These are phyloP conservation scores for Phortica variegata DNA, from an alignment of 1,140 invertebrate species.

Conservation along the genomic window DNA sequence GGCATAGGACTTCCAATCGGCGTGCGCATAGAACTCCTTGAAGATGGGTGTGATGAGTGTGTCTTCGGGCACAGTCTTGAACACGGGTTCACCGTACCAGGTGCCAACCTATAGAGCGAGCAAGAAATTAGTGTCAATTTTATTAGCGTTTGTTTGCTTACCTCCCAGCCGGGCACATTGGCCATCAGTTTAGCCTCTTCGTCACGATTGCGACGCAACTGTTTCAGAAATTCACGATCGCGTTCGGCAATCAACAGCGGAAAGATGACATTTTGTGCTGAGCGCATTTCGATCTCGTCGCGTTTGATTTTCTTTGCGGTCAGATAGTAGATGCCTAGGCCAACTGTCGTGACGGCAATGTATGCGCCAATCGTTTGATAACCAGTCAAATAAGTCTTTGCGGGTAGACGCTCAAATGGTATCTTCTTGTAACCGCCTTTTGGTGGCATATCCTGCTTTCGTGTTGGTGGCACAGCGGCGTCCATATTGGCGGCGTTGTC, in stretches of 20 bases:
- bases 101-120: conserved; percentile 69
- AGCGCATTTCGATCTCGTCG: conserved; percentile 71
- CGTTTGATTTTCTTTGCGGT: conserved; percentile 59
- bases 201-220: conserved; percentile 76
- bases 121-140: background rate
- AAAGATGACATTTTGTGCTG: conserved; percentile 70
- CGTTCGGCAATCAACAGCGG: conserved; percentile 79
- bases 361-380: conserved; percentile 63
- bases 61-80: conserved; percentile 62
- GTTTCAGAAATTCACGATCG: conserved; percentile 79
- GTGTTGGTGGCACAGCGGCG: conserved; percentile 37
- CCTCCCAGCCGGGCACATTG: conserved; percentile 83
- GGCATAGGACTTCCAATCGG: conserved; percentile 59
- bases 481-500: conserved; percentile 26
- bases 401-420: conserved; percentile 69
- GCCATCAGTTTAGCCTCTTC: conserved; percentile 84
- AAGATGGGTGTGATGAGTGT: conserved; percentile 64
- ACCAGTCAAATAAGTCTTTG: conserved; percentile 71
- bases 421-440: conserved; percentile 78
- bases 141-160: conserved; percentile 3
- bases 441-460: conserved; percentile 82
- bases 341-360: conserved; percentile 62
- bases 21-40: conserved; percentile 73
- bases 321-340: conserved; percentile 63
- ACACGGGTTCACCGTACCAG: conserved; percentile 80